Conservation (phyloP, 2,113 vertebrate genomes). For the Ariopsis seemanni region DNA sequence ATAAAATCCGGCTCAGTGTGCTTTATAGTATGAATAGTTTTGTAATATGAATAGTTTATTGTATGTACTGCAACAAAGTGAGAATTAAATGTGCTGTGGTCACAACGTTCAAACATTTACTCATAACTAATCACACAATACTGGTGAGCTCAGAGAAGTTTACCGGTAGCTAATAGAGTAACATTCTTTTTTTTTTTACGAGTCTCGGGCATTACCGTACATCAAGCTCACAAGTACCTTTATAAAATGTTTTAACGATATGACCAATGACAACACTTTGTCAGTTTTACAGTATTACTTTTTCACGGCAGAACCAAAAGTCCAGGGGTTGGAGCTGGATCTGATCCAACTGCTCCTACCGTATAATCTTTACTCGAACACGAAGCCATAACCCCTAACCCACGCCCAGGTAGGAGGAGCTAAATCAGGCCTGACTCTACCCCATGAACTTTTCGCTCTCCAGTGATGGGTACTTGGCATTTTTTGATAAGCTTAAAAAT, state of each 20-base stretch:
- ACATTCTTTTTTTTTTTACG: not conserved
- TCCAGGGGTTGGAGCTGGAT: not conserved
- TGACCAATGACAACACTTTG: not conserved
- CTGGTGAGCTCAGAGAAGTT: too few species aligned
- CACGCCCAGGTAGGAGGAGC: not conserved
- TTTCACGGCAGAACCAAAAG: not conserved
- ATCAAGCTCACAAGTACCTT: not conserved
- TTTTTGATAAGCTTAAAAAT: not conserved
- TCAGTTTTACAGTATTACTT: not conserved
- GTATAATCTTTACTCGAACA: not conserved
- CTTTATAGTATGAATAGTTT: too few species aligned
- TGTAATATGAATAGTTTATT: not conserved
- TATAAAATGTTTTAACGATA: not conserved
- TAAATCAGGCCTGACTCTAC: not conserved
- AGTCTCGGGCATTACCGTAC: not conserved
- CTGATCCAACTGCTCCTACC: not conserved
- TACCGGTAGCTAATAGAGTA: not conserved
- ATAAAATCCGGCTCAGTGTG: not conserved
- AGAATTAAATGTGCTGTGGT: not conserved
- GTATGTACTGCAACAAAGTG: not conserved
- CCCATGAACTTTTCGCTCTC: not conserved
- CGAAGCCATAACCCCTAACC: not conserved
- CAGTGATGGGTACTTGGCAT: not conserved
- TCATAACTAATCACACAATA: not conserved
- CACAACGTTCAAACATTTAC: not conserved